These are phyloP conservation scores for Mayetiola destructor DNA, from an alignment of 2,888 invertebrate genomes.

Conservation along the genomic window DNA sequence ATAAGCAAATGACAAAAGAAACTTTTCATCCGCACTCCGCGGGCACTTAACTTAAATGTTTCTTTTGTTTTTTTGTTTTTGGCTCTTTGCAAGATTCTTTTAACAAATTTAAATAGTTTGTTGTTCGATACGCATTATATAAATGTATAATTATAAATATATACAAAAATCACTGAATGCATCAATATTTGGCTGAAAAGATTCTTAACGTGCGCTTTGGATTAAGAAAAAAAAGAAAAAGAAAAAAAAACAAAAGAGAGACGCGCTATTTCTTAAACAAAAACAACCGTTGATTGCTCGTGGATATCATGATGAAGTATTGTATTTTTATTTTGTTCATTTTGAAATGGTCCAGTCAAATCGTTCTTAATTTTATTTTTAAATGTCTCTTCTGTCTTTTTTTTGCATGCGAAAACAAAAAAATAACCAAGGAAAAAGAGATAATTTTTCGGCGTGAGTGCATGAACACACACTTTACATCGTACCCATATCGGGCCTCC, in stretches of 20 bases:
- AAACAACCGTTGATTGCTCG: background rate
- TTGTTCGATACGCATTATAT: no score
- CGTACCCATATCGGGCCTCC: slow-evolving; percentile 1
- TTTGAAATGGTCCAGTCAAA: no score
- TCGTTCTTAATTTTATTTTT: slow-evolving; percentile 3
- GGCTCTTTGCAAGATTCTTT: no score
- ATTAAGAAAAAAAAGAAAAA: slow-evolving; percentile 1
- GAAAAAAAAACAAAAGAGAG: background rate
- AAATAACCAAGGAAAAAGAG: background rate
- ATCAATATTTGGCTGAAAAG: background rate
- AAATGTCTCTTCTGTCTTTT: background rate
- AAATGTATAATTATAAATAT: no score
- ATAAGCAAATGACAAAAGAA: no score
- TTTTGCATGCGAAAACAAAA: background rate
- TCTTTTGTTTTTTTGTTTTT: no score
- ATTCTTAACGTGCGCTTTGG: background rate
- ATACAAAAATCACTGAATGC: no score
- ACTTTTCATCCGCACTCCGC: no score
- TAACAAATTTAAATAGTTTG: no score
- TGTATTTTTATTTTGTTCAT: no score
- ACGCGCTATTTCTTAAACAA: no score
- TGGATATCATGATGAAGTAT: background rate
- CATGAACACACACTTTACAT: background rate
- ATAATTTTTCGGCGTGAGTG: background rate
- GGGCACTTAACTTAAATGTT: no score